These are phyloP conservation scores for Torymus tubicola DNA, from an alignment of 2,888 invertebrate genomes.

Conservation along the genomic window DNA sequence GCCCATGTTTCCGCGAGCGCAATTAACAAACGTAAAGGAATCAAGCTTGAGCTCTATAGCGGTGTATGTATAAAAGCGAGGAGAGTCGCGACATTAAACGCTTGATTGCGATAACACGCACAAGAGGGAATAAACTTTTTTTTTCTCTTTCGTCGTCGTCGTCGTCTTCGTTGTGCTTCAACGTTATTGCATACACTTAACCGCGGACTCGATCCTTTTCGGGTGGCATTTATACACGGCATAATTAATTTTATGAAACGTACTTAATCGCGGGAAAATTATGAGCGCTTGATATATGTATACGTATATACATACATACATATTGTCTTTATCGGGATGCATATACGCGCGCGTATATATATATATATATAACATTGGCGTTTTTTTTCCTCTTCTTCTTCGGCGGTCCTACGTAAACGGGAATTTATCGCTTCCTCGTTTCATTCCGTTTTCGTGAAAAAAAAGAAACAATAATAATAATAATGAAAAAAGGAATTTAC, in stretches of 20 bases:
- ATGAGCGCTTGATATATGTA: conserved; percentile 35
- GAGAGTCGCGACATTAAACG: conserved; percentile 7
- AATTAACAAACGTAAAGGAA: conserved; percentile 22
- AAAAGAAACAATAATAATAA: too few species aligned
- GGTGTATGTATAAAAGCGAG: background rate
- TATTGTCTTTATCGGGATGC: conserved; percentile 37
- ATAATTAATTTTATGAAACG: conserved; percentile 48
- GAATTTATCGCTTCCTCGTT: conserved; percentile 16
- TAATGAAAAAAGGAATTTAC: too few species aligned
- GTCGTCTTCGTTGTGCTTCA: background rate
- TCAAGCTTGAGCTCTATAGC: background rate
- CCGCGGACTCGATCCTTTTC: conserved; percentile 9
- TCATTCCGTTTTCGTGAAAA: too few species aligned
- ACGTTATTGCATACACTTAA: too few species aligned
- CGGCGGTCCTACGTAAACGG: background rate
- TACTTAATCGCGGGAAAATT: conserved; percentile 33
- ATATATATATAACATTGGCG: too few species aligned
- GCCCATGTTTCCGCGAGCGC: too few species aligned
- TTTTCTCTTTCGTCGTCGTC: conserved; percentile 17
- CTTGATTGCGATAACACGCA: conserved; percentile 33
- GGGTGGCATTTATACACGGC: conserved; percentile 12
- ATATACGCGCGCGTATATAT: too few species aligned
- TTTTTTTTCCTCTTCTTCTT: too few species aligned
- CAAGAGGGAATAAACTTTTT: conserved; percentile 35
- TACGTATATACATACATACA: too few species aligned